These are phyloP conservation scores for Megaptera novaeangliae DNA, from an alignment of 2,113 vertebrate species.

Conservation along the genomic window DNA sequence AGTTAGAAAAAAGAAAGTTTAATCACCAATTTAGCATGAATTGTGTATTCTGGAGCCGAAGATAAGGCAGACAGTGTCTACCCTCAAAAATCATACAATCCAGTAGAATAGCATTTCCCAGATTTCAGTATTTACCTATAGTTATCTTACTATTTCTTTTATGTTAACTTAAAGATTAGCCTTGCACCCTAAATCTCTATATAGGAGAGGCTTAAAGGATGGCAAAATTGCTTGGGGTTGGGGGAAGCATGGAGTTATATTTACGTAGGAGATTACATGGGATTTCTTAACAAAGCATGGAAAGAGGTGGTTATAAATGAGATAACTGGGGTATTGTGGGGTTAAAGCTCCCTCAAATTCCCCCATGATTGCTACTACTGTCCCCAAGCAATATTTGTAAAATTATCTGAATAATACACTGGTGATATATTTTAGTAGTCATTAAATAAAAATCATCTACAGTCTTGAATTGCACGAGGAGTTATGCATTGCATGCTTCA, in stretches of 20 bases:
- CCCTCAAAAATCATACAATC: neutral
- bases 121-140: neutral
- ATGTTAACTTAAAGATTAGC: neutral
- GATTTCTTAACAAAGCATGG: neutral
- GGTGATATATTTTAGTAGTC: neutral
- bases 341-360: neutral
- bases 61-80: neutral
- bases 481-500: neutral
- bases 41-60: neutral
- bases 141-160: neutral
- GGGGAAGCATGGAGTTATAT: neutral
- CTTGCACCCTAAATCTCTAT: neutral
- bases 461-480: neutral
- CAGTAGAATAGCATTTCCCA: neutral
- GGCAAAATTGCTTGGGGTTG: neutral
- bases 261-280: neutral
- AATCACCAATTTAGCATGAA: neutral
- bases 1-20: neutral
- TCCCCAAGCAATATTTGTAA: neutral
- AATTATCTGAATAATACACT: neutral
- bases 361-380: neutral
- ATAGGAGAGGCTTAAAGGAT: neutral
- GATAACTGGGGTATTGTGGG: neutral
- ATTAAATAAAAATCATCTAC: conserved; percentile 17
- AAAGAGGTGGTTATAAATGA: neutral